Base-by-base conservation (phyloP, 2,113 vertebrate genomes). In the Stegastes partitus region DNA sequence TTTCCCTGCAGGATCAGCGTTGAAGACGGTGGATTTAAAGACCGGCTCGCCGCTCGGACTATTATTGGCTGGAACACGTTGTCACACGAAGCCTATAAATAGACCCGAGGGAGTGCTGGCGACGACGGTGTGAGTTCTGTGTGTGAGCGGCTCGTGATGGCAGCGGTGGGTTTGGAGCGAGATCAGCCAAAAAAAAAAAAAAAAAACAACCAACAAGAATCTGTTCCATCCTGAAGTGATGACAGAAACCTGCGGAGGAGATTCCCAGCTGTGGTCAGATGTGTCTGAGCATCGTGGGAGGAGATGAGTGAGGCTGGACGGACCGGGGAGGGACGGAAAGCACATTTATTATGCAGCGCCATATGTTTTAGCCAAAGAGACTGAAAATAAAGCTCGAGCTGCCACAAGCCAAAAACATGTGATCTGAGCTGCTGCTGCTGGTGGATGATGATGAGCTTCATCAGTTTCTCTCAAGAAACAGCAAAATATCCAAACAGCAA, bases 11-110 rank as follows among this genome's bases (percentile, higher is more conserved):
- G 16, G 76, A 54, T 16, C 61, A 15, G 34, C 9, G 49, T 73
- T 25, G 55, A 25, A 63, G 63, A 53, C 16, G 58, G 49, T 72
- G 63, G 78, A 76, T 69, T n/a, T 73, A 81, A 69, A 69, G 54
- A 68, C 22, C 1, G 2, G 45, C 47, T 45, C 57, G 22, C 21
- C 53, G 25, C 37, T 73, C 51, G 71, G 68, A 62, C 58, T 63
- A 10, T 70, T 56, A 77, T 62, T 63, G 37, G 31, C 34, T 39
- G 3, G 58, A 57, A 76, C 49, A n/a, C 15, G 31, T 42, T 73
- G 74, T 77, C 39, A 68, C 59, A 45, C 3, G 49, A 53, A 74
- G 68, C 57, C 50, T 77, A 68, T 87, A 81, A 87, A 88, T 82
- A 84, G 57, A 62, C 57, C 23, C 55, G 4, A 8, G 54, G 72